Conservation (phyloP, 1,140 invertebrate species). For the Pogonomyrmex barbatus region DNA sequence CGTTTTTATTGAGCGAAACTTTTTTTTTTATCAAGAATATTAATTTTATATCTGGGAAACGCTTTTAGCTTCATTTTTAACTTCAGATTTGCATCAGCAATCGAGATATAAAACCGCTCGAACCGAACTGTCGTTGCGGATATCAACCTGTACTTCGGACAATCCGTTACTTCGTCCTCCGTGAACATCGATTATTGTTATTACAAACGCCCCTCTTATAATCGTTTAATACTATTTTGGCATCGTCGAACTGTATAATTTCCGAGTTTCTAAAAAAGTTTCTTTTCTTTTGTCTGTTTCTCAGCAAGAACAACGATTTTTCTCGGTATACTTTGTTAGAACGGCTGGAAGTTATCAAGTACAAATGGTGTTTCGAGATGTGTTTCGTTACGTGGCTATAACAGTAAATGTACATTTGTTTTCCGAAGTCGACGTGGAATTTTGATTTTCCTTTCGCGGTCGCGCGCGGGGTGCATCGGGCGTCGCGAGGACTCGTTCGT, state of each 20-base stretch:
- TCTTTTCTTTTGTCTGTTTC: background rate
- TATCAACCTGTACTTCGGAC: constrained; percentile 38
- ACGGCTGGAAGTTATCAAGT: constrained; percentile 56
- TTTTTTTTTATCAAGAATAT: background rate
- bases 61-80: background rate
- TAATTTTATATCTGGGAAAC: background rate
- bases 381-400: constrained; percentile 18
- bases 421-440: constrained; percentile 52
- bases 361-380: constrained; percentile 28
- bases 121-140: constrained; percentile 14
- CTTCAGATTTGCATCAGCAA: background rate
- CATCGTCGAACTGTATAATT: constrained; percentile 81
- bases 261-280: constrained; percentile 74
- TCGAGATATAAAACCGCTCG: too few relatives aligned
- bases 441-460: constrained; percentile 49
- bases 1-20: background rate
- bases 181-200: constrained; percentile 51
- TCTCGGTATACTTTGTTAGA: constrained; percentile 25
- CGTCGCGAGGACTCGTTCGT: background rate
- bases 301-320: constrained; percentile 63
- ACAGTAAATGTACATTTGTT: background rate
- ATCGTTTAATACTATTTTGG: constrained; percentile 86
- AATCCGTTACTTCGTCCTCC: constrained; percentile 62
- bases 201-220: constrained; percentile 74
- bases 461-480: background rate